Percentiles rank a stretch among this genome's conserved stretches.
phyloP scores from a whole-genome alignment of 2,888 invertebrate genomes.

The Thymelicus lineola region DNA sequence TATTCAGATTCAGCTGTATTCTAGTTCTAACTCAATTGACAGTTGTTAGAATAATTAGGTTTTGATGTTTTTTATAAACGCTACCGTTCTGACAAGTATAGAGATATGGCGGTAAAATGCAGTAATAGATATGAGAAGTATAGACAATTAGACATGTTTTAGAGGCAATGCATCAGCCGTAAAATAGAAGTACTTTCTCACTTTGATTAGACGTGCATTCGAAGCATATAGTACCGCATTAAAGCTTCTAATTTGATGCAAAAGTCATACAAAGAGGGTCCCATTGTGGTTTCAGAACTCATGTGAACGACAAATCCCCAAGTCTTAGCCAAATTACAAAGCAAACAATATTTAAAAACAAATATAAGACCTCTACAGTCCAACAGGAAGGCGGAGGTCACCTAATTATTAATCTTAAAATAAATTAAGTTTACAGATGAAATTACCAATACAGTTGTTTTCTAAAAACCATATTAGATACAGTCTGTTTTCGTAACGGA shows the following conservation, averaged over 20 bases:
- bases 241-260: conserved; percentile 48
- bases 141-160: background rate
- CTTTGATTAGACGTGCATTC: conserved; percentile 9
- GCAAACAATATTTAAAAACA: conserved; percentile 61
- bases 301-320: conserved; percentile 56
- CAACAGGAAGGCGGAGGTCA: conserved; percentile 66
- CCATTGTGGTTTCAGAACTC: conserved; percentile 70
- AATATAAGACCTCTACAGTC: conserved; percentile 61
- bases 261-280: conserved; percentile 50
- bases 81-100: background rate
- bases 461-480: conserved; percentile 75
- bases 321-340: conserved; percentile 57
- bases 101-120: background rate
- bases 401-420: conserved; percentile 78
- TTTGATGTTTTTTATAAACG: too few species aligned
- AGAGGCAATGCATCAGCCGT: conserved; percentile 19
- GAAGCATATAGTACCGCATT: conserved; percentile 55
- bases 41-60: too few species aligned
- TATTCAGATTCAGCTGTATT: too few species aligned
- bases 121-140: background rate
- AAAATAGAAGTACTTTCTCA: background rate
- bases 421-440: conserved; percentile 75
- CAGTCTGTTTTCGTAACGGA: conserved; percentile 68
- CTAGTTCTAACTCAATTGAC: too few species aligned
- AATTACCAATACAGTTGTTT: conserved; percentile 72